Percentiles rank a stretch among this genome's conserved stretches.
Evolutionary conservation across 2,113 vertebrate species (phyloP).

Genomic region (Barnardius zonarius): DNA sequence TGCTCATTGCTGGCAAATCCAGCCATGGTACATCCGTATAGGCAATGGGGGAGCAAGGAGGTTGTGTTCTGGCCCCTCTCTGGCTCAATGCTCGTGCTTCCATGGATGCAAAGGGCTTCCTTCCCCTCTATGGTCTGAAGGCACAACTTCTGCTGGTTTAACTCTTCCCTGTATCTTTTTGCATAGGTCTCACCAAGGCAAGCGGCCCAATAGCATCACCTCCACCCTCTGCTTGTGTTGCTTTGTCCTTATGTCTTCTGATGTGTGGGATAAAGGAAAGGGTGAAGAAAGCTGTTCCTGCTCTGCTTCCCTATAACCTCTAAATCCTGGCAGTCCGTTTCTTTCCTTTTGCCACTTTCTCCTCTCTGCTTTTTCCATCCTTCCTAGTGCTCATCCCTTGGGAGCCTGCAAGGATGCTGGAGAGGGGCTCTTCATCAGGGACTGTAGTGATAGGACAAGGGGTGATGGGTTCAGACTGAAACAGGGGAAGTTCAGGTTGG

Average conservation of each 20-base stretch:
- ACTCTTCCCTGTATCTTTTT: background rate
- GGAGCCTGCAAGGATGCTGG: background rate
- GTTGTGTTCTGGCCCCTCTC: background rate
- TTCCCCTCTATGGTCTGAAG: background rate
- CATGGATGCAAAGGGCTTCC: background rate
- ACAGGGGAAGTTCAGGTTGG: too few species aligned
- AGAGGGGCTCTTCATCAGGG: background rate
- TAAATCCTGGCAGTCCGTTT: background rate
- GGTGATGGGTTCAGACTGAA: background rate
- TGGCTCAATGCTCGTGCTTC: background rate
- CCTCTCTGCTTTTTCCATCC: background rate
- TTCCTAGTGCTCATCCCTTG: background rate
- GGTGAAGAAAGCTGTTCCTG: background rate
- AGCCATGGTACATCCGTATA: fast-evolving
- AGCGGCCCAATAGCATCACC: background rate
- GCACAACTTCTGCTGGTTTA: background rate
- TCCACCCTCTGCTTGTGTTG: background rate
- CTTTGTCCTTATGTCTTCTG: background rate
- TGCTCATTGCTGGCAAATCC: background rate
- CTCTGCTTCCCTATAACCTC: background rate
- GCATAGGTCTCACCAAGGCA: too few species aligned
- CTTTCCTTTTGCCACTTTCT: background rate
- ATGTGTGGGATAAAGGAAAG: background rate
- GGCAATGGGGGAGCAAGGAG: background rate
- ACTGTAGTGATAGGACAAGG: background rate